Percentiles rank a stretch among this genome's conserved stretches.
These are phyloP conservation scores for Emydocephalus ijimae DNA, from an alignment of 2,113 vertebrate genomes.

Conservation along the genomic window DNA sequence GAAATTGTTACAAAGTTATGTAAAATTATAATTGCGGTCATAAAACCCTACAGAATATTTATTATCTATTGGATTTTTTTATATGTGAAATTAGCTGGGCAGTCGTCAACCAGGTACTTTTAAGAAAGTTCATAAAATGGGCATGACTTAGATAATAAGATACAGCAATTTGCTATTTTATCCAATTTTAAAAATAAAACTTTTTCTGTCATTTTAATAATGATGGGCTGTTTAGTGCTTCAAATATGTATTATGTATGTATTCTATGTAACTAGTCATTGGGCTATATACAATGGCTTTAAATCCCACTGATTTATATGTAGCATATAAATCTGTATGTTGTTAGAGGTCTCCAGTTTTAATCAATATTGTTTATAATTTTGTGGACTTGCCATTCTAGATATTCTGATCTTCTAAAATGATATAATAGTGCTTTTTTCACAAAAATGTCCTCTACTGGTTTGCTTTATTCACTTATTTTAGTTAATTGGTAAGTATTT, in stretches of 20 bases:
- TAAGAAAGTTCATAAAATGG: neutral
- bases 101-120: neutral
- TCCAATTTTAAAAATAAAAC: neutral
- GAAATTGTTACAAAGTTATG: neutral
- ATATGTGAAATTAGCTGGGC: neutral
- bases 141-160: neutral
- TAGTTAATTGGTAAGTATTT: neutral
- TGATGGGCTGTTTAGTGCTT: neutral
- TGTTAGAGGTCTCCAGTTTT: neutral
- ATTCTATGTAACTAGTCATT: neutral
- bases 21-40: neutral
- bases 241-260: neutral
- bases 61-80: neutral
- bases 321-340: neutral
- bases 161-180: neutral
- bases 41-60: neutral
- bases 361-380: neutral
- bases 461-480: neutral
- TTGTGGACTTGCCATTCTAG: neutral
- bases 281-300: neutral
- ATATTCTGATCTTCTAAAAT: neutral
- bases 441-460: neutral
- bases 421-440: neutral
- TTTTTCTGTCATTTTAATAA: neutral
- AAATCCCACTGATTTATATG: neutral